Conservation (phyloP, 2,113 vertebrate genomes). For the Paradoxurus hermaphroditus region DNA sequence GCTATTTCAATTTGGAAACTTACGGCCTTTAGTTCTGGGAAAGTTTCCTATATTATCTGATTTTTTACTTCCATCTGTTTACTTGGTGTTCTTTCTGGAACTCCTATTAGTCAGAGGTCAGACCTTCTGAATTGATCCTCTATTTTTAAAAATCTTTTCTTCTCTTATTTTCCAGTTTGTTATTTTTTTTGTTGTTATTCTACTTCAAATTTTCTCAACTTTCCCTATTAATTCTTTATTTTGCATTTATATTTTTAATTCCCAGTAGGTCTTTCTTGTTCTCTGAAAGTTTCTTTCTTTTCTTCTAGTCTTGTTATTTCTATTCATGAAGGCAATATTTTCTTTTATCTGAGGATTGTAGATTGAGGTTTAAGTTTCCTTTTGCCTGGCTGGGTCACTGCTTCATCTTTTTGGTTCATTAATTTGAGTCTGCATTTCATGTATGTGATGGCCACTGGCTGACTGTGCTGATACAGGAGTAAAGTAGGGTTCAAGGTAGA, state of each 20-base stretch:
- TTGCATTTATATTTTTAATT: constrained; percentile 2
- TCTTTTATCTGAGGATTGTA: background rate
- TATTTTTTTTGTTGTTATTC: background rate
- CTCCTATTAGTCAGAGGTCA: constrained; percentile 33
- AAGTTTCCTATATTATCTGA: background rate
- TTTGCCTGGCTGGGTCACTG: background rate
- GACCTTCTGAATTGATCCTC: background rate
- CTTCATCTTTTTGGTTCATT: background rate
- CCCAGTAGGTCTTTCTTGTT: background rate
- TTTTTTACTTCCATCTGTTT: constrained; percentile 18
- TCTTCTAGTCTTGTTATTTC: background rate
- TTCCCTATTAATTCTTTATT: background rate
- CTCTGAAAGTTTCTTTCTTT: background rate
- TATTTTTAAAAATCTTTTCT: constrained; percentile 24
- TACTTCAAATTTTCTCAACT: background rate
- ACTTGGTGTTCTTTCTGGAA: constrained; percentile 17
- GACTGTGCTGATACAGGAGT: background rate
- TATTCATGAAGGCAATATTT: background rate
- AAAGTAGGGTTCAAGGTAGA: background rate
- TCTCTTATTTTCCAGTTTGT: background rate
- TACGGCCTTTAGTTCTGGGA: constrained; percentile 43
- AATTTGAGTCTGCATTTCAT: background rate
- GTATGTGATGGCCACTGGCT: background rate
- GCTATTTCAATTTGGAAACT: constrained; percentile 40
- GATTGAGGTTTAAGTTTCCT: background rate